phyloP scores from a whole-genome alignment of 2,888 invertebrate species.

The Acanthopleura granulata region DNA sequence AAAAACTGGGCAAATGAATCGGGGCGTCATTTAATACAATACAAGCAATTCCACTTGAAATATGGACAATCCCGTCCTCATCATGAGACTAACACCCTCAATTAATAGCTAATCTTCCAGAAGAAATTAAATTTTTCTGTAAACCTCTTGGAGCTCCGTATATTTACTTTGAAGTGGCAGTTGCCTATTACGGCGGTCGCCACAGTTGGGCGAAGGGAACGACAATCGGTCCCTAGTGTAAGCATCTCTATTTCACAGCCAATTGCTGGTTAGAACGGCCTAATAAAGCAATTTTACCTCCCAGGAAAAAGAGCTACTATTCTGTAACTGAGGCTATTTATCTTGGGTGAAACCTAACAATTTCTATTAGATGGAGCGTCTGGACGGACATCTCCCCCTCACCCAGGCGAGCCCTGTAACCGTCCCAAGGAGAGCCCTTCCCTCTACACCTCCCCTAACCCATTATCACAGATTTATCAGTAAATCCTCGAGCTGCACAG shows the following conservation, averaged over 20 bases:
- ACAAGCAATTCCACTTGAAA: not conserved
- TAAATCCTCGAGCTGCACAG: too few relatives aligned
- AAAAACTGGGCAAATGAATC: too few relatives aligned
- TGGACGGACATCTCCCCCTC: not conserved
- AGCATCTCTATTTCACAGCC: slow-evolving; percentile 2
- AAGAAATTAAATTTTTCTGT: slow-evolving; percentile 8
- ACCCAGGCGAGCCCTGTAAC: not conserved
- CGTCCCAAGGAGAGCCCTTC: too few relatives aligned
- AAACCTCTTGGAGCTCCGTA: not conserved
- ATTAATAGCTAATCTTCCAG: slow-evolving; percentile 8
- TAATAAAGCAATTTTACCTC: slow-evolving; percentile 8
- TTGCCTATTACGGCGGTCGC: not conserved
- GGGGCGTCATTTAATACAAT: not conserved
- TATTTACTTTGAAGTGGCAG: not conserved
- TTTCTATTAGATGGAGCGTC: not conserved
- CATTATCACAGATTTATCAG: too few relatives aligned
- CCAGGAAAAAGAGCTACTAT: slow-evolving; percentile 3
- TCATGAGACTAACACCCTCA: not conserved
- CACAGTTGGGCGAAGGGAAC: not conserved
- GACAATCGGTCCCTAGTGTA: slow-evolving; percentile 3
- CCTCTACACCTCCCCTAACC: too few relatives aligned
- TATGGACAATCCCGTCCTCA: not conserved
- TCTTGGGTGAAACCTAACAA: not conserved
- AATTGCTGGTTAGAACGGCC: slow-evolving; percentile 6
- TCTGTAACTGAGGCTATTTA: not conserved